A percentile compares a stretch with the other conserved stretches of the same genome.
Conservation (phyloP, 2,888 invertebrate species). For the Drepana falcataria region DNA sequence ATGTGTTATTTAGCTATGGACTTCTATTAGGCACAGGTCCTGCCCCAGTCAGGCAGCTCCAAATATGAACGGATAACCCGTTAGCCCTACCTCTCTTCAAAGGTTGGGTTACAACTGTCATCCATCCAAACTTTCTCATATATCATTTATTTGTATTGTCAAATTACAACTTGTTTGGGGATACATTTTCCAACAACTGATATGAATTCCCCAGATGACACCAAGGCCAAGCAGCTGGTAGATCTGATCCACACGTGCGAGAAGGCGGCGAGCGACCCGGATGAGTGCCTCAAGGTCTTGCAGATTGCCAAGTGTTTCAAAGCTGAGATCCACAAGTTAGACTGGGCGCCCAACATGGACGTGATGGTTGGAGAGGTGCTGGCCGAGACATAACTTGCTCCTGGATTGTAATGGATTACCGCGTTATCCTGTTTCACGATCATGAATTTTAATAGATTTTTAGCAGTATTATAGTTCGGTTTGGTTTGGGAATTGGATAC, state of each 20-base stretch:
- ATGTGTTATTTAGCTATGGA: no score
- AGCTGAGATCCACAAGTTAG: conserved; percentile 43
- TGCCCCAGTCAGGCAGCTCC: no score
- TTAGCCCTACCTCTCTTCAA: no score
- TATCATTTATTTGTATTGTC: no score
- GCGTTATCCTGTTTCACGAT: conserved; percentile 1
- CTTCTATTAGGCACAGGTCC: no score
- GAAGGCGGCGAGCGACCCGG: conserved; percentile 10
- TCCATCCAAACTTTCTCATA: no score
- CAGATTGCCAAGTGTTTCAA: conserved; percentile 48
- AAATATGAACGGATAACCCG: no score
- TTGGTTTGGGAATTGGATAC: no score
- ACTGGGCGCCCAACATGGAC: conserved; percentile 49
- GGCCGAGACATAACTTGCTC: conserved; percentile 29
- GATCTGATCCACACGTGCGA: conserved; percentile 41
- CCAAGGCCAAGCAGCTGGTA: conserved; percentile 39
- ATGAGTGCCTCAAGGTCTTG: conserved; percentile 33
- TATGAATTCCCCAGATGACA: conserved; percentile 30
- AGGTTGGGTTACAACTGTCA: no score
- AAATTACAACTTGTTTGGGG: no score
- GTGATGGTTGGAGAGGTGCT: conserved; percentile 40
- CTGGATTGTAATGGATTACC: neutral
- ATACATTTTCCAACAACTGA: no score
- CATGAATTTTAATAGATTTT: neutral
- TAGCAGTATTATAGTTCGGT: neutral